Conservation (phyloP, 1,140 invertebrate species). For the Cecropterus lyciades region DNA sequence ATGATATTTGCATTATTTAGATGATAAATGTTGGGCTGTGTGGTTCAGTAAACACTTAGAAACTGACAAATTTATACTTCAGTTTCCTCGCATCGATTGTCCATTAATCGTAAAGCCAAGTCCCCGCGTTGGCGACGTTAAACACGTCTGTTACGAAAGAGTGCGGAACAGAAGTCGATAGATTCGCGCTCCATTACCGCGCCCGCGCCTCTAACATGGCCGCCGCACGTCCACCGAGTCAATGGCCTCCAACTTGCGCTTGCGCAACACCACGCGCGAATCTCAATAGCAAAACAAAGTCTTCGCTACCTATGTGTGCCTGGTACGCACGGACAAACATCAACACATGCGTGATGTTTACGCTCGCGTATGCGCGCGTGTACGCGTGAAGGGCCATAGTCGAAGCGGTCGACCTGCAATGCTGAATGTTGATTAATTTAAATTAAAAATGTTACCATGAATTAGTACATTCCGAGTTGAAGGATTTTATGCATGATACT, state of each 20-base stretch:
- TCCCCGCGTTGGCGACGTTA: constrained; percentile 50
- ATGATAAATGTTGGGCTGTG: constrained; percentile 2
- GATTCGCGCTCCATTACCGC: constrained; percentile 77
- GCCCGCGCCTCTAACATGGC: constrained; percentile 47
- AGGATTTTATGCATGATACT: constrained; percentile 55
- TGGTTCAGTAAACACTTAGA: background rate
- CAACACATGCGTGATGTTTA: constrained; percentile 47
- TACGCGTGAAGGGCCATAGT: constrained; percentile 69
- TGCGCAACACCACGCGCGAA: constrained; percentile 82
- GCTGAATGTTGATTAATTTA: constrained; percentile 71
- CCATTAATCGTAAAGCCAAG: constrained; percentile 43
- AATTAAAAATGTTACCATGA: constrained; percentile 66
- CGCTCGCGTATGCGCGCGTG: constrained; percentile 47
- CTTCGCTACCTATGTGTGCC: constrained; percentile 57
- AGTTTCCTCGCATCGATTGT: constrained; percentile 32
- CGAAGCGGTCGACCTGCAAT: constrained; percentile 58
- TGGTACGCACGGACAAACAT: constrained; percentile 32
- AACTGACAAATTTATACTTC: constrained; percentile 4
- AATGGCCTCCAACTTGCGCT: constrained; percentile 80
- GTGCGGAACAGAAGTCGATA: constrained; percentile 70
- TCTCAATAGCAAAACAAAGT: constrained; percentile 81
- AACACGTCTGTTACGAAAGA: constrained; percentile 69
- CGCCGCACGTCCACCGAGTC: constrained; percentile 69
- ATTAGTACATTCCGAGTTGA: constrained; percentile 48
- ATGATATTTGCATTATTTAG: constrained; percentile 6